Percentiles rank a stretch among this genome's conserved stretches.
phyloP scores from a whole-genome alignment of 2,888 invertebrate genomes.

The Ornithoptera alexandrae region DNA sequence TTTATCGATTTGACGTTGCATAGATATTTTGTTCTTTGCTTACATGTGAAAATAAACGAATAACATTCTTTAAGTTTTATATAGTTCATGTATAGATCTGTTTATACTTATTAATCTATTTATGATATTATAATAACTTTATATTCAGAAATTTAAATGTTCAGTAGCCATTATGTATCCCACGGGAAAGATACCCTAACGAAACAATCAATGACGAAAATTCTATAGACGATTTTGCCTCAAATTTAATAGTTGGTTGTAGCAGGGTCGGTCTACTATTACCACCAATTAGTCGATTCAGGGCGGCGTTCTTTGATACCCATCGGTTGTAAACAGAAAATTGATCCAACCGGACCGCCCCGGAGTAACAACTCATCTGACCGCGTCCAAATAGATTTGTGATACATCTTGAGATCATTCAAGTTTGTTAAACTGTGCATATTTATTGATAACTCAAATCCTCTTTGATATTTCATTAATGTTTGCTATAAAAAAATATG shows the following conservation, averaged over 20 bases:
- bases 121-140: neutral
- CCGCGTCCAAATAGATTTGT: slow-evolving; percentile 48
- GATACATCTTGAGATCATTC: slow-evolving; percentile 2
- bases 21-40: no score
- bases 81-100: no score
- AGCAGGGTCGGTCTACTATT: slow-evolving; percentile 57
- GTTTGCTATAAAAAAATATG: no score
- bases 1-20: no score
- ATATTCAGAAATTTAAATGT: slow-evolving; percentile 3
- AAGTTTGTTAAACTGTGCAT: neutral
- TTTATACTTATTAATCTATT: neutral
- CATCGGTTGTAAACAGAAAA: slow-evolving; percentile 71
- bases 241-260: slow-evolving; percentile 40
- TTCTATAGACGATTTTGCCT: slow-evolving; percentile 27
- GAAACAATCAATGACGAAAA: slow-evolving; percentile 24
- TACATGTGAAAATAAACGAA: no score
- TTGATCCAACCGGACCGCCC: slow-evolving; percentile 68
- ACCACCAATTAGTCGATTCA: slow-evolving; percentile 69
- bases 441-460: neutral
- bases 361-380: slow-evolving; percentile 38
- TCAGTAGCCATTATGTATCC: slow-evolving; percentile 7
- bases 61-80: no score
- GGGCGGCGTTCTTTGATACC: slow-evolving; percentile 68
- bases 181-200: slow-evolving; percentile 20
- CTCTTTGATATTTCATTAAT: neutral